phyloP scores from a whole-genome alignment of 2,888 invertebrate genomes.

The Odontocerum albicorne region DNA sequence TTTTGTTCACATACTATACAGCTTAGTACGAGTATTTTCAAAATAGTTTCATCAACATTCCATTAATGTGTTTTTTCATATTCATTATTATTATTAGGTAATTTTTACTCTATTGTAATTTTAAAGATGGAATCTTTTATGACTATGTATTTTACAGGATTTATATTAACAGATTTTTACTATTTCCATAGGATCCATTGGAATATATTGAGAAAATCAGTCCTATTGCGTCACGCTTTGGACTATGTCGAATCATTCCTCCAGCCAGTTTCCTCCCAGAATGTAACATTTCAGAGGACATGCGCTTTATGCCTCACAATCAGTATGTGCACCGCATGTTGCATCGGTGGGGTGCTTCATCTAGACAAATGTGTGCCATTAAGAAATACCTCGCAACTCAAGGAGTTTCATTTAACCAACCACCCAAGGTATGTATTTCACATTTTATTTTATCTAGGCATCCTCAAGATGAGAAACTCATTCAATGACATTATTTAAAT shows the following conservation, averaged over 20 bases:
- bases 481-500: no score
- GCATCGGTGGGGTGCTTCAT: conserved; percentile 86
- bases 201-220: conserved; percentile 81
- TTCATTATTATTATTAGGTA: no score
- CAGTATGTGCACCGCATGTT: conserved; percentile 89
- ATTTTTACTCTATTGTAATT: no score
- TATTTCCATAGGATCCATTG: conserved; percentile 76
- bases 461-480: no score
- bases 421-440: conserved; percentile 84
- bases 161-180: no score
- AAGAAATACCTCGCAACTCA: conserved; percentile 78
- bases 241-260: conserved; percentile 86
- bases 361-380: conserved; percentile 82
- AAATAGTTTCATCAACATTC: no score
- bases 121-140: no score
- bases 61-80: no score
- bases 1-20: no score
- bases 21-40: no score
- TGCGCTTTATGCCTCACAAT: conserved; percentile 84
- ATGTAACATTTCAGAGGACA: conserved; percentile 80
- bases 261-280: conserved; percentile 78
- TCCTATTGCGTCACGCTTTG: conserved; percentile 74
- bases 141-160: no score
- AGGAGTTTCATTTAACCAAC: conserved; percentile 70
- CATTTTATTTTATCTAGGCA: no score